Evolutionary conservation across 2,797 vertebrate species (phyloP).

Genomic region (Mormyrops attenuatus): DNA sequence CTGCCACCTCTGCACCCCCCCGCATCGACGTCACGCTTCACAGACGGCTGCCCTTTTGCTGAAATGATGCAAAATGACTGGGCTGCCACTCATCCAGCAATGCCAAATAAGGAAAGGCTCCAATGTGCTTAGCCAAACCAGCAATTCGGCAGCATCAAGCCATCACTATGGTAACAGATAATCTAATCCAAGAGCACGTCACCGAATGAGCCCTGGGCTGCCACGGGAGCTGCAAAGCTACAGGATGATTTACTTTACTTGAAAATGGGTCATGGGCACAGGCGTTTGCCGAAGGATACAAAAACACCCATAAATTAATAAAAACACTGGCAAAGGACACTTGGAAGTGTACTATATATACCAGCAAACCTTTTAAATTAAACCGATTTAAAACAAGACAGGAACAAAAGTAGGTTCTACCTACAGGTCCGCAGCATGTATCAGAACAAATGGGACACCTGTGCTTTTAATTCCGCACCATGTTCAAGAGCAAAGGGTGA

Average conservation of each 20-base stretch:
- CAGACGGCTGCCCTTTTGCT: conserved; percentile 29
- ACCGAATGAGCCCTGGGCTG: neutral
- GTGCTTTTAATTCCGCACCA: neutral
- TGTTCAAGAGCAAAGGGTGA: neutral
- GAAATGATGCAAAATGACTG: conserved; percentile 28
- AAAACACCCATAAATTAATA: neutral
- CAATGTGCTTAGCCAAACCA: conserved; percentile 5
- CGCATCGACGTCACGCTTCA: conserved; percentile 25
- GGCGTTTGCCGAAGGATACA: neutral
- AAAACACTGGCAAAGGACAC: neutral
- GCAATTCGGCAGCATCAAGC: conserved; percentile 41
- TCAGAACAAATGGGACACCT: neutral
- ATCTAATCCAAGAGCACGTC: conserved; percentile 25
- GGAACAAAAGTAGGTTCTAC: neutral
- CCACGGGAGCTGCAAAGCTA: conserved; percentile 47
- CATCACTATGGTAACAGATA: conserved; percentile 51
- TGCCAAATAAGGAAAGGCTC: conserved; percentile 41
- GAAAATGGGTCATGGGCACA: neutral
- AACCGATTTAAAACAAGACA: neutral
- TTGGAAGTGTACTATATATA: neutral
- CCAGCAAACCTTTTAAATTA: neutral
- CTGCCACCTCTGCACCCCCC: neutral
- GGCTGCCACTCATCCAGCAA: conserved; percentile 25
- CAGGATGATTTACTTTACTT: conserved; percentile 30
- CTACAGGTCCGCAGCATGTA: neutral